Evolutionary conservation across 1,140 invertebrate genomes (phyloP).

Genomic region (Antheraea mylitta): DNA sequence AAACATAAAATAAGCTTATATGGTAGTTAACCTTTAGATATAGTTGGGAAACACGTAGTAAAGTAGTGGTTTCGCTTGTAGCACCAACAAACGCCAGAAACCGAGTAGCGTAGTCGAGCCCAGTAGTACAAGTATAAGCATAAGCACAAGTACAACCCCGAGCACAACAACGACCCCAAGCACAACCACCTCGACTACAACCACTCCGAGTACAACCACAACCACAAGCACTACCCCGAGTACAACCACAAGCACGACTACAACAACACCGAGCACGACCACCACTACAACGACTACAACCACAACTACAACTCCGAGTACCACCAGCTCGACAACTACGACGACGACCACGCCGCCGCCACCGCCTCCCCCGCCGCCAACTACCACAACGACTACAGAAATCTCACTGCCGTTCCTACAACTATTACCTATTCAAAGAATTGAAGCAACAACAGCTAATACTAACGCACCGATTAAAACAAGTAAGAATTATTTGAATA

Average conservation of each 20-base stretch:
- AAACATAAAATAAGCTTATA: background rate
- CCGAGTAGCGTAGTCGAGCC: constrained; percentile 21
- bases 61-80: constrained; percentile 27
- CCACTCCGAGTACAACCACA: constrained; percentile 72
- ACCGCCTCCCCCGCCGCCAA: constrained; percentile 52
- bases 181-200: constrained; percentile 51
- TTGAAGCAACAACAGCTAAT: constrained; percentile 49
- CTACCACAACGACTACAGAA: constrained; percentile 59
- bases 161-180: constrained; percentile 33
- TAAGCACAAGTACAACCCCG: constrained; percentile 27
- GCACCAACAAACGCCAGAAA: constrained; percentile 13
- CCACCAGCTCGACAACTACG: constrained; percentile 67
- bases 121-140: constrained; percentile 35
- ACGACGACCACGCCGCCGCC: constrained; percentile 55
- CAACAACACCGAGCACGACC: constrained; percentile 34
- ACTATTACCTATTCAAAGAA: constrained; percentile 55
- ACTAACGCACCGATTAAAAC: constrained; percentile 53
- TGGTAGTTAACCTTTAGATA: background rate
- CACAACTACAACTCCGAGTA: constrained; percentile 73
- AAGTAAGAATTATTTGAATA: constrained; percentile 33
- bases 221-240: constrained; percentile 53
- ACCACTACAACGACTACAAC: constrained; percentile 58
- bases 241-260: constrained; percentile 33
- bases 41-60: background rate
- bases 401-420: constrained; percentile 61